A percentile compares a stretch with the other conserved stretches of the same genome.
phyloP scores from a whole-genome alignment of 2,113 vertebrate species.

The Pluvianellus socialis region DNA sequence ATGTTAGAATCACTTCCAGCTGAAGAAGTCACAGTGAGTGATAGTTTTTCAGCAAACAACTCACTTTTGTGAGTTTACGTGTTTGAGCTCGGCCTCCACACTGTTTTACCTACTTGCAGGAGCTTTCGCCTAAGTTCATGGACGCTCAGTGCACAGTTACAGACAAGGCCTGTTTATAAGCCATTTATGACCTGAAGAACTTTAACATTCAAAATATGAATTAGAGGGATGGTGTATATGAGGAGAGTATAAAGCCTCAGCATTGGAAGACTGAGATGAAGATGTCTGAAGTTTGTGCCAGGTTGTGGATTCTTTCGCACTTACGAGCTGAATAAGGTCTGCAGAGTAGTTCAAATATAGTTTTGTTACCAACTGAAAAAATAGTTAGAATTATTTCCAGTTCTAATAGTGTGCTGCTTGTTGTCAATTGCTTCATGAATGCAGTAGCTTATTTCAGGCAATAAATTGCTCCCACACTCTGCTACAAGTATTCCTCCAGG shows the following conservation, averaged over 20 bases:
- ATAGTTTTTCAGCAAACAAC: background rate
- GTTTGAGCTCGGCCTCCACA: background rate
- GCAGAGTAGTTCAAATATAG: background rate
- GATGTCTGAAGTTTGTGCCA: background rate
- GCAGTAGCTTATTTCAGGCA: background rate
- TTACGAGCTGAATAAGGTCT: background rate
- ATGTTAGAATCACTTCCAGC: background rate
- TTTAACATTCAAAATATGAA: background rate
- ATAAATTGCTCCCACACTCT: background rate
- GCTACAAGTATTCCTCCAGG: background rate
- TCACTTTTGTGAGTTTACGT: accelerated
- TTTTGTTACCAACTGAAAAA: background rate
- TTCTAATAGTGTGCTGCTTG: background rate
- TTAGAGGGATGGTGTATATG: accelerated
- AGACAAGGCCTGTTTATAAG: background rate
- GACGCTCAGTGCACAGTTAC: background rate
- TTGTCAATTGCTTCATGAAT: background rate
- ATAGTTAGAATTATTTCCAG: background rate
- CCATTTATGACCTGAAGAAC: background rate
- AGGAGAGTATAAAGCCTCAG: background rate
- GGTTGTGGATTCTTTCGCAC: background rate
- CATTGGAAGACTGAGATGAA: background rate
- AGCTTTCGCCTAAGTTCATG: background rate
- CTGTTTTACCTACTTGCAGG: background rate
- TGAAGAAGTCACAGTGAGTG: background rate